Evolutionary conservation across 1,140 invertebrate genomes (phyloP).

Genomic region (Ooceraea biroi): DNA sequence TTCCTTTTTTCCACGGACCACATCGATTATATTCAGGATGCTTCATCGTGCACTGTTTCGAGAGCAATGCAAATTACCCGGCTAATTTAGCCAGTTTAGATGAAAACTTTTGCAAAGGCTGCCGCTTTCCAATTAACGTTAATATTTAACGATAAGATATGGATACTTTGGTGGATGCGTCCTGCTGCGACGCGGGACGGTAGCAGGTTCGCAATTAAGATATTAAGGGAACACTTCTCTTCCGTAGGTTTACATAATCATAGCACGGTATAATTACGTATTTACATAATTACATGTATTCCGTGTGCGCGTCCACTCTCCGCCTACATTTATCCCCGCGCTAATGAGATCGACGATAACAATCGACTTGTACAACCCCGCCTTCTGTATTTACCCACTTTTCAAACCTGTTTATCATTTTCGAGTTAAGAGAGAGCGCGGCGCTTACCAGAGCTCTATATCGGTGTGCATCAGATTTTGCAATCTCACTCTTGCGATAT

Average conservation of each 20-base stretch:
- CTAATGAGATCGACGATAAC: conserved; percentile 74
- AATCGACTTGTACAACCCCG: conserved; percentile 61
- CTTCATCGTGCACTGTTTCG: background rate
- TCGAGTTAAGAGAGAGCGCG: conserved; percentile 1
- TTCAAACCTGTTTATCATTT: conserved; percentile 34
- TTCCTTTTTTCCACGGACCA: background rate
- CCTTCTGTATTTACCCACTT: conserved; percentile 33
- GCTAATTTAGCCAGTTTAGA: conserved; percentile 4
- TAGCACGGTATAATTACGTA: conserved; percentile 66
- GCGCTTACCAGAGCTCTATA: no score
- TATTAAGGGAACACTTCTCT: conserved; percentile 62
- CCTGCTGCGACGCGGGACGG: conserved; percentile 32
- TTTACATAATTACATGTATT: conserved; percentile 74
- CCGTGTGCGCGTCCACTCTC: conserved; percentile 2
- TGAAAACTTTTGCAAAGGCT: background rate
- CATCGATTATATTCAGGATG: background rate
- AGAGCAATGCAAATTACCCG: background rate
- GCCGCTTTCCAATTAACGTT: conserved; percentile 58
- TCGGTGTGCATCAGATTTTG: no score
- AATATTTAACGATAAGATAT: conserved; percentile 44
- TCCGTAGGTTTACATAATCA: conserved; percentile 61
- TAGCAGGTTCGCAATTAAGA: conserved; percentile 71
- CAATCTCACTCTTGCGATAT: no score
- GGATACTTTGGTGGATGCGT: conserved; percentile 58
- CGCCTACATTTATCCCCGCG: conserved; percentile 34